Conservation (phyloP, 2,113 vertebrate species). For the Cochlearius cochlearius region DNA sequence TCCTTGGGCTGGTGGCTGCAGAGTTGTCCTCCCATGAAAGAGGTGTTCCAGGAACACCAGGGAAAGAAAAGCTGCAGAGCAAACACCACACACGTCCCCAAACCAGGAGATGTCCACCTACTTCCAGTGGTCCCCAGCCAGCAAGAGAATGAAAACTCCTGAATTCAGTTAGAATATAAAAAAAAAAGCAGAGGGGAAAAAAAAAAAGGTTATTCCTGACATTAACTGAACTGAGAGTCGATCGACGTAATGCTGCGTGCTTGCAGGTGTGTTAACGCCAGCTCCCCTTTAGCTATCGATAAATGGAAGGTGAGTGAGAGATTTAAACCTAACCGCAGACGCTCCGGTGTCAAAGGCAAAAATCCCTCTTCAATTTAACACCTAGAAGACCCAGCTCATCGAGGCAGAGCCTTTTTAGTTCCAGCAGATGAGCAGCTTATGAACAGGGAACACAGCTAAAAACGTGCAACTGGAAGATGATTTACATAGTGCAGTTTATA, state of each 20-base stretch:
- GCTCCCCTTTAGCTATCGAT: not conserved
- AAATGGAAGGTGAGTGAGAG: not conserved
- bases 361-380: not conserved
- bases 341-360: not conserved
- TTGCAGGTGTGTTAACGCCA: not conserved
- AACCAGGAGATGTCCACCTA: not conserved
- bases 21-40: not conserved
- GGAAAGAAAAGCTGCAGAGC: not conserved
- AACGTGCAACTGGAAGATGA: not conserved
- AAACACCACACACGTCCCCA: not conserved
- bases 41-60: rapidly evolving
- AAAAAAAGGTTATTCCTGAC: not conserved
- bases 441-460: not conserved
- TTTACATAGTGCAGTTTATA: not conserved
- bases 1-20: not conserved
- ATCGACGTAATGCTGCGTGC: rapidly evolving
- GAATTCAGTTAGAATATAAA: not conserved
- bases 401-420: not conserved
- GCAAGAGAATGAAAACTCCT: not conserved
- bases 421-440: not conserved
- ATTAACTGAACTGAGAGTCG: not conserved
- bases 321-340: not conserved
- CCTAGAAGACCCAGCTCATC: not conserved
- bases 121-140: not conserved
- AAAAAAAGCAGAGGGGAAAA: rapidly evolving